Evolutionary conservation across 1,140 invertebrate genomes (phyloP).

Genomic region (Papilio helenus): DNA sequence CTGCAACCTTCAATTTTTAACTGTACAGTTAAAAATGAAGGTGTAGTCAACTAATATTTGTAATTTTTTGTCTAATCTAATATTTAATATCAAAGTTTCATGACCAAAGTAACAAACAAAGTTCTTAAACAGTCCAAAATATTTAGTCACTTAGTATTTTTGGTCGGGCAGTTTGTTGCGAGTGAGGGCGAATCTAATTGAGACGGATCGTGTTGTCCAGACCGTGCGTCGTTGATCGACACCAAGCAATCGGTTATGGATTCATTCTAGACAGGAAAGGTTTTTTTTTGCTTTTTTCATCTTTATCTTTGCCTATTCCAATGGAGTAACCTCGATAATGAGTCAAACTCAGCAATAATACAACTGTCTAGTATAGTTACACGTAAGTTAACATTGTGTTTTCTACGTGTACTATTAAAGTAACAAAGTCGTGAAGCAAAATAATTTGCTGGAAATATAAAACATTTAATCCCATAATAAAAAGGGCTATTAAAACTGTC

Average conservation of each 20-base stretch:
- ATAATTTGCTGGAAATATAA: neutral
- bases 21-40: too few relatives aligned
- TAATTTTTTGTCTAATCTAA: too few relatives aligned
- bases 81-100: too few relatives aligned
- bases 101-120: neutral
- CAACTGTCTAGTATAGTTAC: too few relatives aligned
- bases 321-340: neutral
- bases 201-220: constrained; percentile 12
- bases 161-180: neutral
- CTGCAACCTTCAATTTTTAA: too few relatives aligned
- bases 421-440: neutral
- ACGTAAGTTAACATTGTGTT: neutral
- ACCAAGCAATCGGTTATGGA: constrained; percentile 7
- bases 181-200: constrained; percentile 16
- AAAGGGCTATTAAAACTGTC: neutral
- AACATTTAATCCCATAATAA: neutral
- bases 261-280: neutral
- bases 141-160: neutral
- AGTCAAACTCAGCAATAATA: neutral
- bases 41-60: too few relatives aligned
- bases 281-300: neutral
- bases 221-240: neutral
- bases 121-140: neutral
- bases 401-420: neutral
- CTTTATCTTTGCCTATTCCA: neutral